Evolutionary conservation across 2,888 invertebrate species (phyloP), one percentile per base, ranked within the genome.

Genomic region (Drosophila robusta): DNA sequence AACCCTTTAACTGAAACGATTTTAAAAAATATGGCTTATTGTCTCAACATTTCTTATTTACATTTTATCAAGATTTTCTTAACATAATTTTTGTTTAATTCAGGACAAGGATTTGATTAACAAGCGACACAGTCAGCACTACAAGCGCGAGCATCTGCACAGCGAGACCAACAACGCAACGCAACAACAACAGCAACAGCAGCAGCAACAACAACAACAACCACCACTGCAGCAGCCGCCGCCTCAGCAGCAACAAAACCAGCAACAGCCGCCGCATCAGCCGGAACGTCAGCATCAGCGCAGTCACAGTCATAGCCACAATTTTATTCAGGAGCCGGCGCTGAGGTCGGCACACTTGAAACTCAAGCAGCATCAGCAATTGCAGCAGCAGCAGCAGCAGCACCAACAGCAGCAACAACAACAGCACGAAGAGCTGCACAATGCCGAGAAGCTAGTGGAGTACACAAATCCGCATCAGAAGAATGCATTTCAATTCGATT

Each of bases 401-500:
- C 74, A 79, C 0, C 79, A 75, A 7, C 67, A 77, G n/a, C 74
- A 71, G 5, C 77, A 57, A 4, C 76, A 70, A 22, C 73, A 66
- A 39, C 82, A 83, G 5, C 82, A 84, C 38, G 89, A 90, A 56
- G 92, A 92, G 61, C 64, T 92, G 68, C 92, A 92, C 68, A 92
- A 92, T 83, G 92, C 92, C 24, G 92, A 92, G 75, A 91, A 90
- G 77, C 87, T 92, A 26, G 91, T 92, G 34, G 92, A 92, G 78
- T 89, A 85, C 69, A 88, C 89, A 68, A 91, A 89, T 70, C 90
- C 91, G 71, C 92, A 91, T 66, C 91, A 91, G 63, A 91, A 91
- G 74, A 92, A 90, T 87, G 92, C 90, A 70, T 92, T 92, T 71
- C 92, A 92, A 82, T 92, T 92, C 68, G 92, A 92, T 87, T 92